Evolutionary conservation across 2,797 vertebrate genomes (phyloP).

Genomic region (Geotrypetes seraphini): DNA sequence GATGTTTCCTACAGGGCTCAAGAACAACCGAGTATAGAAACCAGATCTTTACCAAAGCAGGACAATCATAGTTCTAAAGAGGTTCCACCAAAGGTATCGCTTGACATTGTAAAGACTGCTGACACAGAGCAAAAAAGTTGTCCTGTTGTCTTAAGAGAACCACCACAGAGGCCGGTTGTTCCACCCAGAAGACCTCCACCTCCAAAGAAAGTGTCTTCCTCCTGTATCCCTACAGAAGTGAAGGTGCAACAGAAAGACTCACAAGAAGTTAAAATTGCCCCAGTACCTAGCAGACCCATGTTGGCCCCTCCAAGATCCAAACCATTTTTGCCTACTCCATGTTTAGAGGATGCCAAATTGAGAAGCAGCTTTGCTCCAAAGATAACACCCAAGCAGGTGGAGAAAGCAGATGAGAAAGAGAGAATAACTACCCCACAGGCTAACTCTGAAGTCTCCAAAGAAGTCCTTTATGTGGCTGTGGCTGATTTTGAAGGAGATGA

Average conservation of each 20-base stretch:
- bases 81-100: conserved; percentile 26
- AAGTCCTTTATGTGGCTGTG: conserved; percentile 81
- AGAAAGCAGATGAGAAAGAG: conserved; percentile 61
- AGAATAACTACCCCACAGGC: conserved; percentile 7
- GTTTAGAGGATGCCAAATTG: conserved; percentile 52
- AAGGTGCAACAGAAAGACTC: conserved; percentile 54
- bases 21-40: conserved; percentile 45
- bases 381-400: conserved; percentile 48
- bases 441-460: conserved; percentile 39
- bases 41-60: conserved; percentile 53
- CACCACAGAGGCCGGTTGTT: conserved; percentile 67
- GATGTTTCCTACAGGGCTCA: conserved; percentile 39
- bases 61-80: conserved; percentile 47
- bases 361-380: conserved; percentile 63
- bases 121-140: conserved; percentile 45
- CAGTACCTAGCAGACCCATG: conserved; percentile 58
- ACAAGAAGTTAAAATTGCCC: conserved; percentile 42
- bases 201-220: conserved; percentile 71
- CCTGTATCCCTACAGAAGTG: conserved; percentile 52
- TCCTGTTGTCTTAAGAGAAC: conserved; percentile 49
- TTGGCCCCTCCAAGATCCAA: conserved; percentile 70
- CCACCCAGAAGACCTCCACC: conserved; percentile 86
- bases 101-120: conserved; percentile 15
- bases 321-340: conserved; percentile 45
- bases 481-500: conserved; percentile 91